These are phyloP conservation scores for Pluvianellus socialis DNA, from an alignment of 2,113 vertebrate species.

Conservation along the genomic window DNA sequence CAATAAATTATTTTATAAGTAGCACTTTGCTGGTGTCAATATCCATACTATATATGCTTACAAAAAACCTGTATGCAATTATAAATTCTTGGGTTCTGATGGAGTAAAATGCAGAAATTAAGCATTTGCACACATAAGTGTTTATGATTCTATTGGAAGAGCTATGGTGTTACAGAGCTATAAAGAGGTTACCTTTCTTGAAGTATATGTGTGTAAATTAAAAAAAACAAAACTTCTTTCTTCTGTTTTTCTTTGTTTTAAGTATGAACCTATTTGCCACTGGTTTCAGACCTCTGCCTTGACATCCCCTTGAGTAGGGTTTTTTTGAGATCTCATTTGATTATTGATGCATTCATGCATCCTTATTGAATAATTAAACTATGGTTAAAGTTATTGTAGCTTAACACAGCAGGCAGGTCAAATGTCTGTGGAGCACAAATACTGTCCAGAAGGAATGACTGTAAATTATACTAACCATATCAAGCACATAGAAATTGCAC, in stretches of 20 bases:
- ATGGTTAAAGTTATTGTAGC: neutral
- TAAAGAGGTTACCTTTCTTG: neutral
- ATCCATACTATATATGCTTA: neutral
- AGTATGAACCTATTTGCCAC: neutral
- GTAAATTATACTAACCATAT: neutral
- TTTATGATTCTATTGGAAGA: neutral
- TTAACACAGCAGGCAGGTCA: neutral
- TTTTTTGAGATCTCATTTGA: neutral
- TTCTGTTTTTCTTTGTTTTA: neutral
- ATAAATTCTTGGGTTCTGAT: neutral
- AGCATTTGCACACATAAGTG: neutral
- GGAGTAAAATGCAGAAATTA: neutral
- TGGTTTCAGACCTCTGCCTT: neutral
- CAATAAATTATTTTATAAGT: neutral
- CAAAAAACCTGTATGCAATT: neutral
- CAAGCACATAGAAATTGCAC: neutral
- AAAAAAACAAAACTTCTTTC: neutral
- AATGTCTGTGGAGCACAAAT: neutral
- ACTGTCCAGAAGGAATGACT: neutral
- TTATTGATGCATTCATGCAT: neutral
- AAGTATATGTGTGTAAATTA: neutral
- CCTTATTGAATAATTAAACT: neutral
- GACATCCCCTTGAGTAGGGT: neutral
- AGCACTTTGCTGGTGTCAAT: neutral
- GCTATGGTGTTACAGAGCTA: neutral